Base-by-base conservation (phyloP, 2,113 vertebrate genomes). In the Brevimyrus niger region DNA sequence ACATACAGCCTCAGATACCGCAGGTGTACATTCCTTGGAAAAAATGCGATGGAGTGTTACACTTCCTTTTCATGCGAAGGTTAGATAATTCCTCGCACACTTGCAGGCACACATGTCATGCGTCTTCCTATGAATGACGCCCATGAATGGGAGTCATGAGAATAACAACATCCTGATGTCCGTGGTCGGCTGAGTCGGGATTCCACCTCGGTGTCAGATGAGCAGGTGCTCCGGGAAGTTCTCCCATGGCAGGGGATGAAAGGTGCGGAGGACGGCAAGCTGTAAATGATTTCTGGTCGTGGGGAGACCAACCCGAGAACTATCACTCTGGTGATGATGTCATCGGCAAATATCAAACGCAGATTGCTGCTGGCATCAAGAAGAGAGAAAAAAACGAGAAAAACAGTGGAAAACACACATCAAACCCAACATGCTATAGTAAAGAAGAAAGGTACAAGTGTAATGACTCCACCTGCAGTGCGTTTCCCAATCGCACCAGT, bases 21-120 rank as follows among this genome's bases (percentile, higher is more conserved):
- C 94, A 95, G 94, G 93, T 94, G 94, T 92, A 58, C 93, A 94
- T 95, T 95, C 94, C 93, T 90, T 44, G 61, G 42, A 88, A 87
- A 88, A 90, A 89, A 93, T 50, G 23, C 89, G 90, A 90, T 89
- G 90, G 92, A 87, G 91, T 92, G 89, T 91, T 87, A 90, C 92
- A 90, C 90, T 90, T 87, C 82, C 90, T 91, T 92, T 91, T 89
- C 92, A 92, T 89, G 87, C 90, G 90, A 90, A 94, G 93, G 92
- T 94, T 93, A 91, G 86, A 90, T 84, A 80, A 92, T 94, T 91
- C 92, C 90, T 91, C 88, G 91, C 90, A 91, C 88, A 89, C 91
- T 92, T 50, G 87, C 87, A 88, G 88, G 92, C 91, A 88, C 91
- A 92, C 88, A 91, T 92, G 87, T 90, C 82, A 73, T 69, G 89